Conservation (phyloP, 2,888 invertebrate species). For the Drosophila neutralis region DNA sequence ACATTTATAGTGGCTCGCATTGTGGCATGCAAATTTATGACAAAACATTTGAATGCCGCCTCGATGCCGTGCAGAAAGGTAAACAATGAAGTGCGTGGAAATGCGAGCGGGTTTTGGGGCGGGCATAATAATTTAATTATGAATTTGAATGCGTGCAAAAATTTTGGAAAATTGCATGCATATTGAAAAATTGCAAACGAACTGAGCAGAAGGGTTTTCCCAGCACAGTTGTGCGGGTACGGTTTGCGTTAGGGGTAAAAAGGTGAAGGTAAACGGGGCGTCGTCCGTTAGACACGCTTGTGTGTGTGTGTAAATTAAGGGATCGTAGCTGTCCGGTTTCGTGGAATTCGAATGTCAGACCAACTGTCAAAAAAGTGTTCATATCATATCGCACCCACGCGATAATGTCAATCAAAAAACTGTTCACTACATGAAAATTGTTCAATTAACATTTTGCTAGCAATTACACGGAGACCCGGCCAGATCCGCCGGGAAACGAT, state of each 20-base stretch:
- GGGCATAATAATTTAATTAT: slow-evolving; percentile 78
- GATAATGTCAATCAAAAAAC: slow-evolving; percentile 80
- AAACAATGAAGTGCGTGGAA: slow-evolving; percentile 55
- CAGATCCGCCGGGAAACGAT: slow-evolving; percentile 54
- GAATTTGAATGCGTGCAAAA: slow-evolving; percentile 73
- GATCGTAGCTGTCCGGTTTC: slow-evolving; percentile 25
- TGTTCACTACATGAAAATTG: slow-evolving; percentile 54
- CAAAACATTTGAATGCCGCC: slow-evolving; percentile 69
- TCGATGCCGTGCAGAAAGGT: slow-evolving; percentile 61
- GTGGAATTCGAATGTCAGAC: slow-evolving; percentile 34
- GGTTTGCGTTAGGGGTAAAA: slow-evolving; percentile 9
- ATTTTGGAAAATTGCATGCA: slow-evolving; percentile 55
- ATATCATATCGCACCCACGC: slow-evolving; percentile 73
- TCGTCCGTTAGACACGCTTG: slow-evolving; percentile 25
- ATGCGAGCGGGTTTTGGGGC: slow-evolving; percentile 54
- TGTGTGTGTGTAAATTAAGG: slow-evolving; percentile 53
- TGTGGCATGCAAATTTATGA: slow-evolving; percentile 79
- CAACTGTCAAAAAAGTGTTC: slow-evolving; percentile 48
- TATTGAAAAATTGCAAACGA: slow-evolving; percentile 47
- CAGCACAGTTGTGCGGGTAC: slow-evolving; percentile 28
- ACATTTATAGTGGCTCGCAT: slow-evolving; percentile 51
- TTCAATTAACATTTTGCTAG: slow-evolving; percentile 67
- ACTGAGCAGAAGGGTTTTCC: slow-evolving; percentile 55
- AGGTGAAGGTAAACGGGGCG: slow-evolving; percentile 28
- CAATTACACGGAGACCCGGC: slow-evolving; percentile 56